phyloP scores from a whole-genome alignment of 2,113 vertebrate genomes.

The Empidonax traillii region DNA sequence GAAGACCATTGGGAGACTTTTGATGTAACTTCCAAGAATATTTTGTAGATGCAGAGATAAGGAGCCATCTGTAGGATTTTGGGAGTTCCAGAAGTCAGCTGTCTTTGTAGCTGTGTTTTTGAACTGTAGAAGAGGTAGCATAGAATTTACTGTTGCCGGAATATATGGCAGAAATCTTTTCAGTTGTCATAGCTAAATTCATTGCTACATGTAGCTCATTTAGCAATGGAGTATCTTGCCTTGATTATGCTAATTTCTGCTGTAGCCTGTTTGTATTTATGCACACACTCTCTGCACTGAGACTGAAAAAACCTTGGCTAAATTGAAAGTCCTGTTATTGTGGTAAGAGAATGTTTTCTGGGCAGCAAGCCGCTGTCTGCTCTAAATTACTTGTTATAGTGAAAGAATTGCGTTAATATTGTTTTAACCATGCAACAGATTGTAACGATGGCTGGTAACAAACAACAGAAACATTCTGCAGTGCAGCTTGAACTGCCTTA shows the following conservation, averaged over 20 bases:
- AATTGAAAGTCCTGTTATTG: neutral
- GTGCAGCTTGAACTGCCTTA: neutral
- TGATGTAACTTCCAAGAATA: neutral
- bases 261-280: neutral
- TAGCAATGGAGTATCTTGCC: neutral
- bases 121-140: neutral
- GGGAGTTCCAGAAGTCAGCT: neutral
- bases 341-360: neutral
- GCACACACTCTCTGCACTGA: neutral
- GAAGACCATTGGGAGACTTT: neutral
- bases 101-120: neutral
- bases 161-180: neutral
- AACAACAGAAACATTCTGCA: neutral
- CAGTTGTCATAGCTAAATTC: constrained; percentile 13
- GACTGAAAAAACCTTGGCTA: neutral
- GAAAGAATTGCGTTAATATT: neutral
- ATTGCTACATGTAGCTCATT: neutral
- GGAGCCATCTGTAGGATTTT: neutral
- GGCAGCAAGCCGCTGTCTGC: neutral
- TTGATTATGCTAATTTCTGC: constrained; percentile 32
- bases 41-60: neutral
- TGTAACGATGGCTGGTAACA: neutral
- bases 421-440: neutral
- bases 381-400: neutral
- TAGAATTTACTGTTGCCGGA: neutral